Evolutionary conservation across 1,140 invertebrate species (phyloP).

Genomic region (Teleopsis dalmanni): DNA sequence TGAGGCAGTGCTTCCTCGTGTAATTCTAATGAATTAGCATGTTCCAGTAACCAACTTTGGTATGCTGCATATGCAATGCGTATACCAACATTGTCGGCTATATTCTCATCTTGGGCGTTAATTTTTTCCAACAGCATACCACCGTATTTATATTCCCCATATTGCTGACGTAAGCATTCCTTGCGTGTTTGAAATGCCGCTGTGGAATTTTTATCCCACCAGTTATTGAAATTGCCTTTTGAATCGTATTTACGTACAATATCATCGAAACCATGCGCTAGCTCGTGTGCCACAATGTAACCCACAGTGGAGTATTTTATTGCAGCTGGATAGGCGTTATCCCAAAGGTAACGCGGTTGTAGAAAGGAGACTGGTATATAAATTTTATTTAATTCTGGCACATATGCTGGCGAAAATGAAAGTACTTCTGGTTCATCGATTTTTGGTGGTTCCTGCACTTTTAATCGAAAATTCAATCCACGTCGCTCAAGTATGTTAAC

Average conservation of each 20-base stretch:
- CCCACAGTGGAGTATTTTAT: slow-evolving; percentile 95
- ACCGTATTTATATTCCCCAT: slow-evolving; percentile 60
- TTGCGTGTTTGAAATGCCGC: slow-evolving; percentile 76
- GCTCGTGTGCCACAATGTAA: slow-evolving; percentile 67
- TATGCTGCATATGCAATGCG: slow-evolving; percentile 86
- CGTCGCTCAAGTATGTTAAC: slow-evolving; percentile 59
- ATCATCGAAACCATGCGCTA: slow-evolving; percentile 59
- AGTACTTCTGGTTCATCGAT: slow-evolving; percentile 76
- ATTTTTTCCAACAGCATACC: slow-evolving; percentile 60
- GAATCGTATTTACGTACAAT: slow-evolving; percentile 58
- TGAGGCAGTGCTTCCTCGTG: slow-evolving; percentile 63
- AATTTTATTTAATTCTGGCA: slow-evolving; percentile 91
- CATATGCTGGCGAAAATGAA: slow-evolving; percentile 86
- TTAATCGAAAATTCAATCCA: slow-evolving; percentile 58
- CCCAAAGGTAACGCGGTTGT: slow-evolving; percentile 88
- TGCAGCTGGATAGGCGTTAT: slow-evolving; percentile 69
- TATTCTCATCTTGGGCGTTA: slow-evolving; percentile 75
- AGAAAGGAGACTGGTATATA: slow-evolving; percentile 93
- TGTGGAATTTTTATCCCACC: slow-evolving; percentile 84
- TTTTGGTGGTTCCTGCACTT: slow-evolving; percentile 72
- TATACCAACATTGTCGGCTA: slow-evolving; percentile 88
- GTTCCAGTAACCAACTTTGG: slow-evolving; percentile 47
- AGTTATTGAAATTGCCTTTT: slow-evolving; percentile 59
- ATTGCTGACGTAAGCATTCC: slow-evolving; percentile 87
- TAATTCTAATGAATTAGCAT: slow-evolving; percentile 46